Evolutionary conservation across 2,888 invertebrate genomes (phyloP).

Genomic region (Lucinisca nassula): DNA sequence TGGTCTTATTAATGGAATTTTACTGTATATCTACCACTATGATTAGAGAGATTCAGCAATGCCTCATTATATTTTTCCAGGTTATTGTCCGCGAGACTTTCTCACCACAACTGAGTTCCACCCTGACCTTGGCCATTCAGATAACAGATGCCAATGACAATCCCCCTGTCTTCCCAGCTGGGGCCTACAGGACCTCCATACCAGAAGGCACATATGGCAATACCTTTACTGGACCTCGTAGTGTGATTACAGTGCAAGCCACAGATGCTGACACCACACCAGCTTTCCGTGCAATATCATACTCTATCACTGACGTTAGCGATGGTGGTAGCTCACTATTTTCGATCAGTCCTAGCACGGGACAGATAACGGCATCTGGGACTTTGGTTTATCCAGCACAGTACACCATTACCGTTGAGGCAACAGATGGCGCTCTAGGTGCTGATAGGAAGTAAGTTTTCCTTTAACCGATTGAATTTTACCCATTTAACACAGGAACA

Average conservation of each 20-base stretch:
- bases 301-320: conserved; percentile 74
- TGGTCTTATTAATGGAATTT: no score
- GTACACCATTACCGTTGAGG: conserved; percentile 77
- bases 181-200: conserved; percentile 70
- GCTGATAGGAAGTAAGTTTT: conserved; percentile 50
- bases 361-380: conserved; percentile 70
- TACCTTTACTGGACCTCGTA: conserved; percentile 28
- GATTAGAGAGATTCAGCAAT: no score
- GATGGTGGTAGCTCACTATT: conserved; percentile 73
- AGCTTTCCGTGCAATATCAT: conserved; percentile 70
- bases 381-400: conserved; percentile 68
- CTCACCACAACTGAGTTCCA: conserved; percentile 69
- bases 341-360: conserved; percentile 49
- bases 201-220: conserved; percentile 72
- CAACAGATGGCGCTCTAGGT: conserved; percentile 73
- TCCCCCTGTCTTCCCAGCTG: conserved; percentile 77
- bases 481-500: no score
- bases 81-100: conserved; percentile 74
- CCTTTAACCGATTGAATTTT: no score
- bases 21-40: no score
- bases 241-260: conserved; percentile 53
- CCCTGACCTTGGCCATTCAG: conserved; percentile 74
- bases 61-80: conserved; percentile 54
- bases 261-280: conserved; percentile 66
- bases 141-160: conserved; percentile 84